These are phyloP conservation scores for Notamacropus eugenii DNA, from an alignment of 2,797 vertebrate genomes.

Conservation along the genomic window DNA sequence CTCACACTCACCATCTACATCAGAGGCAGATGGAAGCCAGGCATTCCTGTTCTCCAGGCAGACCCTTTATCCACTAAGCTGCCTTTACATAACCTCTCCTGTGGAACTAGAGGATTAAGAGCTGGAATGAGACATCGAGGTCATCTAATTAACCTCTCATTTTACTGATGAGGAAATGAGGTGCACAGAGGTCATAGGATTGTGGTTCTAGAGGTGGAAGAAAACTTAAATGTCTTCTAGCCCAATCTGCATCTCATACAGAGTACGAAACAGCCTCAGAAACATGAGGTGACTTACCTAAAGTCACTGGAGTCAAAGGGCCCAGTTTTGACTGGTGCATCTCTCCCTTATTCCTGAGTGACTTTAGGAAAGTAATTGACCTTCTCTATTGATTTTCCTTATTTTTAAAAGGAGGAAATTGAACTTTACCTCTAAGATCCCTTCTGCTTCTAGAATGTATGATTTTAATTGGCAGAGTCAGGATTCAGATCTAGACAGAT, in stretches of 20 bases:
- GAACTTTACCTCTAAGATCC: neutral
- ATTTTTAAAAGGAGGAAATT: neutral
- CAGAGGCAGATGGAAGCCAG: neutral
- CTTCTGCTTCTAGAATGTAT: neutral
- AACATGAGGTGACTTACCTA: neutral
- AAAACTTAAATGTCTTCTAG: neutral
- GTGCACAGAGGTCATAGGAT: neutral
- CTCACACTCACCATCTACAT: conserved; percentile 19
- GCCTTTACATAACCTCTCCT: neutral
- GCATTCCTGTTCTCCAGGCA: neutral
- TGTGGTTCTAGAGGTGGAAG: neutral
- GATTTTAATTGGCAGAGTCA: too few species aligned
- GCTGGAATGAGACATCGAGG: neutral
- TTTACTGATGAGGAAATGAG: neutral
- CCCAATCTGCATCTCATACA: neutral
- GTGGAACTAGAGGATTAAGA: neutral
- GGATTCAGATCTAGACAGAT: neutral
- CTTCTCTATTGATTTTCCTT: neutral
- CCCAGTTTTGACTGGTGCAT: neutral
- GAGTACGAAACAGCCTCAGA: neutral
- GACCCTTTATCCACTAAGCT: neutral
- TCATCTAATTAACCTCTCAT: neutral
- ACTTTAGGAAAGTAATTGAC: neutral
- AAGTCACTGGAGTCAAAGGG: neutral
- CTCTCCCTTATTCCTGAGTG: neutral